Evolutionary conservation across 2,888 invertebrate species (phyloP).

Genomic region (Anoncus sp.): DNA sequence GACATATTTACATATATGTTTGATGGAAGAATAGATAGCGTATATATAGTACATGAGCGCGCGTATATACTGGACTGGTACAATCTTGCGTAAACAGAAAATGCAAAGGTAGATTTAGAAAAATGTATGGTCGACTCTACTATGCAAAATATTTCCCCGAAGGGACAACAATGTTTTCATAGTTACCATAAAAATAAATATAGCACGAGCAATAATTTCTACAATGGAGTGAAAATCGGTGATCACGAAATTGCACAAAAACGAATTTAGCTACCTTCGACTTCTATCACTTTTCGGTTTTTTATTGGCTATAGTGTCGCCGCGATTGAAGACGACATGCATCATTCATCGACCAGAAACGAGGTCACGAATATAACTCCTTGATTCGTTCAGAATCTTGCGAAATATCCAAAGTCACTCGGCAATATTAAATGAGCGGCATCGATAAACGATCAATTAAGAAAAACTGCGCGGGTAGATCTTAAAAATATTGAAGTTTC

Average conservation of each 20-base stretch:
- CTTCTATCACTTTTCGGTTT: not conserved
- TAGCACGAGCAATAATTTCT: no score
- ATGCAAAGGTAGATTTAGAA: no score
- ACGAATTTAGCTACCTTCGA: not conserved
- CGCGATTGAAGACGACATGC: not conserved
- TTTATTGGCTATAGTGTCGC: not conserved
- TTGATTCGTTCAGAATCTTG: not conserved
- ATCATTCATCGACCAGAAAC: not conserved
- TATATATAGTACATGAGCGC: not conserved
- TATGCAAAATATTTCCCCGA: no score
- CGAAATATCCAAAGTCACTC: not conserved
- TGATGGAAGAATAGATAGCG: constrained; percentile 21
- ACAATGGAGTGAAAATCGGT: no score
- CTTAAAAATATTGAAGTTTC: constrained; percentile 5
- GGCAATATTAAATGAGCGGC: not conserved
- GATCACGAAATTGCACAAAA: not conserved
- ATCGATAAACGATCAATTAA: constrained; percentile 6
- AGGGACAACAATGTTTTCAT: no score
- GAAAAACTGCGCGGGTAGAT: not conserved
- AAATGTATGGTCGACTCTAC: no score
- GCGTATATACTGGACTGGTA: not conserved
- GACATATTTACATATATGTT: constrained; percentile 33
- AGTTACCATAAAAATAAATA: no score
- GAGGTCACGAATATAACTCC: not conserved
- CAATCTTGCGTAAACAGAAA: not conserved